Base-by-base conservation (phyloP, 2,113 vertebrate genomes). In the Xiphophorus maculatus region DNA sequence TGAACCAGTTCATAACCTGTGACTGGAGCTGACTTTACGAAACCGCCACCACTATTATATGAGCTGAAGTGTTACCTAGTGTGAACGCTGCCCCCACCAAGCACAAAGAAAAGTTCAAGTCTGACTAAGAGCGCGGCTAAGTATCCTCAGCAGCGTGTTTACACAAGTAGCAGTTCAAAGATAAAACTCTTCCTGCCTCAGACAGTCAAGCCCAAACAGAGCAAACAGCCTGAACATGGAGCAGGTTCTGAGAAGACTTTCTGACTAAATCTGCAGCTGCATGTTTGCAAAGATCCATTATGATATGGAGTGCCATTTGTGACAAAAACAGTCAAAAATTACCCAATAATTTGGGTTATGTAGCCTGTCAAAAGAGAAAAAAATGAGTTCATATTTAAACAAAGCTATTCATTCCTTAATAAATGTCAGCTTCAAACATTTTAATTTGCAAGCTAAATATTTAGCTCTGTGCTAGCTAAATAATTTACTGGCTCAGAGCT, bases 71-170 rank as follows among this genome's bases (percentile, higher is more conserved):
- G 27, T 30, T 10, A 11, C 13, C 30, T 15, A 1, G 1, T 35
- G 51, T 63, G 5, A 42, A 32, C 58, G 5, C 22, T 14, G 2
- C 1, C 14, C 22, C 25, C 30, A 60, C 40, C 2, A 48, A 32
- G n/a, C 19, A 54, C 12, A 40, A 72, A 61, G 27, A 73, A 82
- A 88, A 90, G 83, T 86, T 76, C 84, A 79, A 51, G 29, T 44
- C 22, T 6, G 19, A 33, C 35, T 65, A 14, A 10, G 66, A 22
- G 40, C n/a, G 32, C 69, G 22, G 29, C 0, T 3, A 4, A 27
- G 14, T 42, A 10, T 62, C 62, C 48, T 40, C 22, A 17, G 25
- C 40, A 74, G 80, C 83, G 5, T 76, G 90, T 82, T 90, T 81
- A 80, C 66, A 83, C 90, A 90, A 29, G 4, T 42, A 71, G 65